Evolutionary conservation across 2,797 vertebrate genomes (phyloP).

Genomic region (Ciconia nigra): DNA sequence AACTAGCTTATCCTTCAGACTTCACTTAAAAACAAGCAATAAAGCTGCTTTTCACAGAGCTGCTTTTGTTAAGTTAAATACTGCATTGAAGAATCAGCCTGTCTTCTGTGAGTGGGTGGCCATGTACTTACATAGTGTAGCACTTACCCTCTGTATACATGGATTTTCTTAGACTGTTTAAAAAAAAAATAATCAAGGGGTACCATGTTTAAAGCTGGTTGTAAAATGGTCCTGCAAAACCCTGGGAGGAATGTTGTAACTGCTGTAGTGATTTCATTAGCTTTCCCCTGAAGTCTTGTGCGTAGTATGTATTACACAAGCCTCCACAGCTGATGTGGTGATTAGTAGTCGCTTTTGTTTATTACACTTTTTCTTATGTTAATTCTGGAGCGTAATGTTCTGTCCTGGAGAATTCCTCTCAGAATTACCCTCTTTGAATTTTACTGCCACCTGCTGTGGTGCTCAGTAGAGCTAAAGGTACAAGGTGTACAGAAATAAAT

Average conservation of each 20-base stretch:
- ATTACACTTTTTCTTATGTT: neutral
- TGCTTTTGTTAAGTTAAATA: neutral
- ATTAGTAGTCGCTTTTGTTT: neutral
- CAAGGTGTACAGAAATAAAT: neutral
- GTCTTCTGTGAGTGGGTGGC: neutral
- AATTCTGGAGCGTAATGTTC: neutral
- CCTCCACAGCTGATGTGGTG: neutral
- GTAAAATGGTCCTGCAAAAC: neutral
- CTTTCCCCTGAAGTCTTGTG: neutral
- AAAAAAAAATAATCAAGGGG: fast-evolving
- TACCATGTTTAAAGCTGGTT: neutral
- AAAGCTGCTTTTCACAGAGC: neutral
- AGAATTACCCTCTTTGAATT: neutral
- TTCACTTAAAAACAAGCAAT: neutral
- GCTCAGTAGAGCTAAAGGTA: neutral
- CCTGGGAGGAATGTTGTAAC: neutral
- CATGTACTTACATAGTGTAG: neutral
- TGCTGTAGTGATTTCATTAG: neutral
- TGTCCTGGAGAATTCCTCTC: neutral
- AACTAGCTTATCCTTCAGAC: neutral
- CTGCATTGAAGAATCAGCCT: neutral
- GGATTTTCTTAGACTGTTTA: neutral
- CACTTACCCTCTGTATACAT: neutral
- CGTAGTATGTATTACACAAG: neutral
- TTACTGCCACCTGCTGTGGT: constrained; percentile 1